Percentiles rank a stretch among this genome's conserved stretches.
phyloP scores from a whole-genome alignment of 2,888 invertebrate genomes.

The Pandemis cinnamomeana region DNA sequence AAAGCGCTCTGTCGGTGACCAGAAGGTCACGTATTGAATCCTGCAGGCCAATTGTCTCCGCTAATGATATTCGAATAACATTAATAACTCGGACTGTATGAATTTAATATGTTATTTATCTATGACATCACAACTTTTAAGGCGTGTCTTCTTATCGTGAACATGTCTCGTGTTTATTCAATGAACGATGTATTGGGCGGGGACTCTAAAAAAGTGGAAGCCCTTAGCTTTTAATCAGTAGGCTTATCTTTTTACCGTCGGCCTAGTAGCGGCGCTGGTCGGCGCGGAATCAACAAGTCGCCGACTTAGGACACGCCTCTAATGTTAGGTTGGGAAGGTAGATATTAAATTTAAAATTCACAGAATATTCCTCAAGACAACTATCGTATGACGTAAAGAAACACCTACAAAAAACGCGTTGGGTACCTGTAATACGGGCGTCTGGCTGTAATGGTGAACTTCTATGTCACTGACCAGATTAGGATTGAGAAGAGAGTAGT shows the following conservation, averaged over 20 bases:
- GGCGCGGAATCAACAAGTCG: constrained; percentile 2
- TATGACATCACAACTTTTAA: not conserved
- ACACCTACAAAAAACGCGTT: too few relatives aligned
- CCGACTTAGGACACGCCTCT: not conserved
- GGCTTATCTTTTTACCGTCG: not conserved
- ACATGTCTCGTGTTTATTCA: not conserved
- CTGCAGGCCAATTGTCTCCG: not conserved
- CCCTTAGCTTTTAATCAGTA: not conserved
- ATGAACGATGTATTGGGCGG: too few relatives aligned
- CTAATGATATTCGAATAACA: not conserved
- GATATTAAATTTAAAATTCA: too few relatives aligned
- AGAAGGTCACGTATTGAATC: not conserved
- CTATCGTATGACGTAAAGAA: too few relatives aligned
- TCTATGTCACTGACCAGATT: too few relatives aligned
- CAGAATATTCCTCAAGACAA: too few relatives aligned
- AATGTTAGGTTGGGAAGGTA: too few relatives aligned
- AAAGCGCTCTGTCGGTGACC: not conserved
- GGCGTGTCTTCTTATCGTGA: not conserved
- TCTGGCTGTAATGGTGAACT: too few relatives aligned
- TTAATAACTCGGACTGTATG: not conserved
- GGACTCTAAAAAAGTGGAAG: not conserved
- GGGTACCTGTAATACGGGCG: too few relatives aligned
- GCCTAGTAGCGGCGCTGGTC: not conserved
- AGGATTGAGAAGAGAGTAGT: too few relatives aligned
- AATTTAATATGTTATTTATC: not conserved